A percentile compares a stretch with the other conserved stretches of the same genome.
phyloP scores from a whole-genome alignment of 1,140 invertebrate species.

The Sarcophaga bullata region DNA sequence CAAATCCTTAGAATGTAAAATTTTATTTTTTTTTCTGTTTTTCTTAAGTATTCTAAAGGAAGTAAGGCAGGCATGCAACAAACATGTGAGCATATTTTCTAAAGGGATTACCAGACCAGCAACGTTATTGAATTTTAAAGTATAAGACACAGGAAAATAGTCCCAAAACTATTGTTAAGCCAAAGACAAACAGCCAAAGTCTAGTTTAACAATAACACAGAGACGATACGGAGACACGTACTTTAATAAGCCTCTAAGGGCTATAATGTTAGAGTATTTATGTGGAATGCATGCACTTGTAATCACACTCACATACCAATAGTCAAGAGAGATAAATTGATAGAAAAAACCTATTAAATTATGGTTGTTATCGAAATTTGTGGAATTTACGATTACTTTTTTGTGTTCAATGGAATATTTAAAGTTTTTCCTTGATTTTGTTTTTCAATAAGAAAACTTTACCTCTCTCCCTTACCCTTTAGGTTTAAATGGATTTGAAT shows the following conservation, averaged over 20 bases:
- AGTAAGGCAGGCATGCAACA: background rate
- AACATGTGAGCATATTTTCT: background rate
- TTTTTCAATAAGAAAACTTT: background rate
- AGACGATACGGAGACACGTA: conserved; percentile 22
- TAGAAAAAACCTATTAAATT: background rate
- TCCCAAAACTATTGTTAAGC: conserved; percentile 16
- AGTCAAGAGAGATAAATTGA: background rate
- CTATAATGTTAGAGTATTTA: background rate
- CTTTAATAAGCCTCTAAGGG: conserved; percentile 52
- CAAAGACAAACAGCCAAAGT: too few relatives aligned
- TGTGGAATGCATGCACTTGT: background rate
- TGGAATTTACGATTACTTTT: conserved; percentile 49
- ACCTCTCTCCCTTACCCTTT: background rate
- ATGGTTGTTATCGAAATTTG: conserved; percentile 7
- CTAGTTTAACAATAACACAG: background rate
- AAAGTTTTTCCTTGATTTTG: background rate
- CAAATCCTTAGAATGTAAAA: background rate
- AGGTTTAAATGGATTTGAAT: background rate
- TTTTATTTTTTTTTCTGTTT: too few relatives aligned
- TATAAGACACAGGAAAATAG: background rate
- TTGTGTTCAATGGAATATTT: background rate
- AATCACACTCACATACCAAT: background rate
- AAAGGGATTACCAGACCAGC: background rate
- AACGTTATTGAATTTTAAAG: conserved; percentile 13
- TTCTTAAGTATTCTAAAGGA: too few relatives aligned